phyloP scores from a whole-genome alignment of 2,113 vertebrate genomes.

The Rhabdornis inornatus region DNA sequence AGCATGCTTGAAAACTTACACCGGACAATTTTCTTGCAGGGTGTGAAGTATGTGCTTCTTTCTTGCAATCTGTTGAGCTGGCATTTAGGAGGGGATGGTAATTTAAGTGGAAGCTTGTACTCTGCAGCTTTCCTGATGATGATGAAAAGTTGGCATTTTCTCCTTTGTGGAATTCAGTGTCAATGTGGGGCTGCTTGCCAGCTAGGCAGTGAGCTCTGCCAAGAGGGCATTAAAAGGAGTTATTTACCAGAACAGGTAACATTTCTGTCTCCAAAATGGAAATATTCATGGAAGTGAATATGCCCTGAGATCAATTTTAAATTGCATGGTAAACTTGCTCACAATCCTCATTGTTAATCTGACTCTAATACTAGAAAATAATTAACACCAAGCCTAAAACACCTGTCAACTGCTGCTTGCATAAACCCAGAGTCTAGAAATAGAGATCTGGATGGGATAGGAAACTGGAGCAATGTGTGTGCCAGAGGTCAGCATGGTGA shows the following conservation, averaged over 20 bases:
- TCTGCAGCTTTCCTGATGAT: conserved; percentile 58
- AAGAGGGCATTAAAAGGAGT: conserved; percentile 24
- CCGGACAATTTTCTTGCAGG: conserved; percentile 29
- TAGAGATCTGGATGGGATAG: background rate
- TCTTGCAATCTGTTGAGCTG: conserved; percentile 48
- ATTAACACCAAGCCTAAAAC: background rate
- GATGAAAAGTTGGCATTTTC: conserved; percentile 57
- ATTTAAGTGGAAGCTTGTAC: conserved; percentile 44
- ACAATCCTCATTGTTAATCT: background rate
- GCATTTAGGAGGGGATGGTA: conserved; percentile 56
- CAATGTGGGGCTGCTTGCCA: conserved; percentile 60
- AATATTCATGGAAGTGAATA: background rate
- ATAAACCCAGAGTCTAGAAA: background rate
- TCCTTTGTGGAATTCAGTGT: conserved; percentile 59
- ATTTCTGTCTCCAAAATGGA: conserved; percentile 26
- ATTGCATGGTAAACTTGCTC: background rate
- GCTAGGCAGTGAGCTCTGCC: background rate
- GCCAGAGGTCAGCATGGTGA: background rate
- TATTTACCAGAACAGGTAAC: conserved; percentile 41
- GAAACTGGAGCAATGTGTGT: background rate
- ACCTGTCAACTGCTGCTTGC: background rate
- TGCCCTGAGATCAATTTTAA: background rate
- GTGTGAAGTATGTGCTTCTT: conserved; percentile 53
- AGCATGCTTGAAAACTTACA: conserved; percentile 39
- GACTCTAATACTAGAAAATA: background rate